phyloP scores from a whole-genome alignment of 1,140 invertebrate species.

The Leguminivora glycinivorella region DNA sequence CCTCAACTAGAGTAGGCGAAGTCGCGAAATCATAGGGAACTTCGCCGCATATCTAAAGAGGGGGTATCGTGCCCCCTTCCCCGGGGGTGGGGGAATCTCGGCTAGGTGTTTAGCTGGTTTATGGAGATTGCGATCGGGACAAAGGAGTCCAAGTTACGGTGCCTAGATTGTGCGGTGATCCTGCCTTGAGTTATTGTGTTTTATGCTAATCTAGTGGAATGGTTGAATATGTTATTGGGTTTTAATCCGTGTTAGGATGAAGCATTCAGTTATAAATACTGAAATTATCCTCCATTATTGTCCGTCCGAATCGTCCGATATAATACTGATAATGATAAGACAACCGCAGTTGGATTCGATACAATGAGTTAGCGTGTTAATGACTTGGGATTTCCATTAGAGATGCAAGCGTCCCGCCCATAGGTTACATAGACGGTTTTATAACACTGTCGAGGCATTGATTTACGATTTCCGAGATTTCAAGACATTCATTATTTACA shows the following conservation, averaged over 20 bases:
- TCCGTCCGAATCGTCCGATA: no score
- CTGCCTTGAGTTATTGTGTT: conserved; percentile 20
- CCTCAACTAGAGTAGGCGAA: conserved; percentile 33
- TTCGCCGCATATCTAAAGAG: conserved; percentile 45
- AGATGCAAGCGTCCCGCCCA: no score
- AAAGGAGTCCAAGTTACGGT: conserved; percentile 57
- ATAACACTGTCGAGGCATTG: no score
- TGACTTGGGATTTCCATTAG: no score
- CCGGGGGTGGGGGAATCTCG: conserved; percentile 50
- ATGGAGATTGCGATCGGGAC: conserved; percentile 73
- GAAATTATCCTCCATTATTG: neutral
- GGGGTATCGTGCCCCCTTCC: conserved; percentile 32
- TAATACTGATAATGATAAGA: no score
- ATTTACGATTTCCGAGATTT: no score
- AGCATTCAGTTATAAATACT: no score
- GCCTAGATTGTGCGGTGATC: conserved; percentile 49
- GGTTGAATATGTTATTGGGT: conserved; percentile 7
- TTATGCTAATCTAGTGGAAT: conserved; percentile 9
- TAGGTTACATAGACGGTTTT: no score
- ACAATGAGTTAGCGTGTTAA: no score
- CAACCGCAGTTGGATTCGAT: no score
- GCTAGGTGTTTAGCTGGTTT: conserved; percentile 72
- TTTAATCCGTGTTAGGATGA: neutral
- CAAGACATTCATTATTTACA: no score
- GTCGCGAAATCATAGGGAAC: conserved; percentile 55